A percentile compares a stretch with the other conserved stretches of the same genome.
These are phyloP conservation scores for Catamblyrhynchus diadema DNA, from an alignment of 2,797 vertebrate species.

Conservation along the genomic window DNA sequence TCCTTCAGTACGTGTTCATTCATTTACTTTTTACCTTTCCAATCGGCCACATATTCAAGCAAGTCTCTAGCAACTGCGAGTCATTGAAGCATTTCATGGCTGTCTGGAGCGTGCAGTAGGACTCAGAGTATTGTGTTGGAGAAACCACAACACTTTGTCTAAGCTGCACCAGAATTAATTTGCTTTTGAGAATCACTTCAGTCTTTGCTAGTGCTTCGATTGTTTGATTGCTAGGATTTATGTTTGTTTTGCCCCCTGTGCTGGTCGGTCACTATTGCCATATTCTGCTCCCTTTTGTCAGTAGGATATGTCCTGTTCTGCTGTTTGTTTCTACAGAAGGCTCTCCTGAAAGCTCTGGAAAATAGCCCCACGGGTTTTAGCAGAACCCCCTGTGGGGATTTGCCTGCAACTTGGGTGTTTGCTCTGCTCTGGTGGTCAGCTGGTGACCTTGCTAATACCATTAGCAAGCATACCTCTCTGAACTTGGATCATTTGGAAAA, in stretches of 20 bases:
- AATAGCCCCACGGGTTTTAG: not conserved
- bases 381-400: rapidly evolving
- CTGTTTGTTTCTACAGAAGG: not conserved
- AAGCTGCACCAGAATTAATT: not conserved
- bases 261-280: not conserved
- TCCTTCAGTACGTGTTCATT: not conserved
- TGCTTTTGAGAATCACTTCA: not conserved
- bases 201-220: not conserved
- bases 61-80: not conserved
- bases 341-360: not conserved
- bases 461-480: not conserved
- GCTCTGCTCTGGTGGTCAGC: not conserved
- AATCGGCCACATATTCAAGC: not conserved
- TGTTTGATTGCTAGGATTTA: not conserved
- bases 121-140: not conserved
- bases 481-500: not conserved
- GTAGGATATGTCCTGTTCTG: not conserved
- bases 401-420: not conserved
- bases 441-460: not conserved
- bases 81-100: not conserved
- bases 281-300: not conserved
- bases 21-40: not conserved
- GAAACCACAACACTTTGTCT: not conserved
- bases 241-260: not conserved
- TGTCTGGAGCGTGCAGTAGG: not conserved